Conservation (phyloP, 1,140 invertebrate genomes). For the Zaprionus camerounensis region DNA sequence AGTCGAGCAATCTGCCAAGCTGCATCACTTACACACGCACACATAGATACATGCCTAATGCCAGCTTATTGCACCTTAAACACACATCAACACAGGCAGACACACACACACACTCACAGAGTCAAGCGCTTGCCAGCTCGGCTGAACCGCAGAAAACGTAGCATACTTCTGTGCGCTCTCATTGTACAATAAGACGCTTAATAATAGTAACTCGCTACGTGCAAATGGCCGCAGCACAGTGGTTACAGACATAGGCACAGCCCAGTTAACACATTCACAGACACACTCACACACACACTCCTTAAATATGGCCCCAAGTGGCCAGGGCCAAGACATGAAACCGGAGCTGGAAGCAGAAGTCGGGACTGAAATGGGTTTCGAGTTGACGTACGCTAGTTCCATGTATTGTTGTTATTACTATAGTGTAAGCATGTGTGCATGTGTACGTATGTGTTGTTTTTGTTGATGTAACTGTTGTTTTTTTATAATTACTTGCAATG, state of each 20-base stretch:
- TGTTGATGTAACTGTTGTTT: constrained; percentile 51
- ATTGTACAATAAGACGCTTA: constrained; percentile 52
- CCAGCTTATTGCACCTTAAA: constrained; percentile 39
- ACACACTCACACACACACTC: neutral
- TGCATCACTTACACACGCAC: constrained; percentile 9
- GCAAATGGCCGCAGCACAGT: constrained; percentile 59
- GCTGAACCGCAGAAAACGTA: constrained; percentile 25
- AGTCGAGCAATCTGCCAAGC: constrained; percentile 27
- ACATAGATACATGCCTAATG: constrained; percentile 19
- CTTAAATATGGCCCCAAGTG: constrained; percentile 62
- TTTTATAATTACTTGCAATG: constrained; percentile 76
- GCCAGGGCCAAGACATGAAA: constrained; percentile 60
- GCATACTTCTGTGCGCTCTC: constrained; percentile 48
- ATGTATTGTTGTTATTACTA: constrained; percentile 40
- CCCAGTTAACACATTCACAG: constrained; percentile 57
- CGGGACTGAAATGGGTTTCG: constrained; percentile 59
- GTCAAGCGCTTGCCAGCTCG: neutral
- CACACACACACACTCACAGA: constrained; percentile 4
- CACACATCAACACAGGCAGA: constrained; percentile 2
- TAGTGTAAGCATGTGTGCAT: neutral
- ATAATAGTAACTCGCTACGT: constrained; percentile 59
- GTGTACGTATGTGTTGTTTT: constrained; percentile 28
- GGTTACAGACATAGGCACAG: constrained; percentile 70
- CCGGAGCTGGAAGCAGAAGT: constrained; percentile 20
- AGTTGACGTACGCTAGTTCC: constrained; percentile 44